A percentile compares a stretch with the other conserved stretches of the same genome.
phyloP scores from a whole-genome alignment of 1,140 invertebrate species.

The Gerris buenoi region DNA sequence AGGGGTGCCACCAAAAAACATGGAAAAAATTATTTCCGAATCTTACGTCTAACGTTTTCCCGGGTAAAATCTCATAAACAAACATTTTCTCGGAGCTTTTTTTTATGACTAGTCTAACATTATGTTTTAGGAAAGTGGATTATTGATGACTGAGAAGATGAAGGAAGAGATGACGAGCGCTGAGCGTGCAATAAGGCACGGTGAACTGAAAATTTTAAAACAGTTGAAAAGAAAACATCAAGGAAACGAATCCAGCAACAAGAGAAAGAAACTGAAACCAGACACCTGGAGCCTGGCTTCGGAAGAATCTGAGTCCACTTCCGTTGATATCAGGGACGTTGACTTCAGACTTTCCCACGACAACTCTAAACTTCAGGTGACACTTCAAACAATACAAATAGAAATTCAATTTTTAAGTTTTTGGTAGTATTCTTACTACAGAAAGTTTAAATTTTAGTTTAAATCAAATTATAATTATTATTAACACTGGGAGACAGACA shows the following conservation, averaged over 20 bases:
- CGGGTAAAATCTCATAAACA: too few species aligned
- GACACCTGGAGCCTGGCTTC: conserved; percentile 35
- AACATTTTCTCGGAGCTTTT: too few species aligned
- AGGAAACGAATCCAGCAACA: conserved; percentile 41
- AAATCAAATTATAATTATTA: too few species aligned
- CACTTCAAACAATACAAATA: background rate
- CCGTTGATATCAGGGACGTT: conserved; percentile 74
- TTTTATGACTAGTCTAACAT: conserved; percentile 9
- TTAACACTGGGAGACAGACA: too few species aligned
- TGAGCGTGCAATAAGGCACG: conserved; percentile 63
- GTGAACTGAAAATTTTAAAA: conserved; percentile 72
- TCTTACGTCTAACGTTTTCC: too few species aligned
- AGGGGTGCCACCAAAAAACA: too few species aligned
- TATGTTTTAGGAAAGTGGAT: conserved; percentile 44
- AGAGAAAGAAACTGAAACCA: conserved; percentile 54
- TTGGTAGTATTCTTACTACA: too few species aligned
- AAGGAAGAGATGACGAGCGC: conserved; percentile 46
- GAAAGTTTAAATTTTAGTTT: too few species aligned
- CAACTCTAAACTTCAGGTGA: conserved; percentile 42
- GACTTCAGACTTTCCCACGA: conserved; percentile 71
- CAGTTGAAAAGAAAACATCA: conserved; percentile 54
- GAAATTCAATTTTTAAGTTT: too few species aligned
- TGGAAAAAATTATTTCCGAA: too few species aligned
- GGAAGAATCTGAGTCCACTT: conserved; percentile 40
- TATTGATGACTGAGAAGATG: conserved; percentile 41